Evolutionary conservation across 1,140 invertebrate species (phyloP), one percentile per base, ranked within the genome.

Genomic region (Drosophila tsacasi): DNA sequence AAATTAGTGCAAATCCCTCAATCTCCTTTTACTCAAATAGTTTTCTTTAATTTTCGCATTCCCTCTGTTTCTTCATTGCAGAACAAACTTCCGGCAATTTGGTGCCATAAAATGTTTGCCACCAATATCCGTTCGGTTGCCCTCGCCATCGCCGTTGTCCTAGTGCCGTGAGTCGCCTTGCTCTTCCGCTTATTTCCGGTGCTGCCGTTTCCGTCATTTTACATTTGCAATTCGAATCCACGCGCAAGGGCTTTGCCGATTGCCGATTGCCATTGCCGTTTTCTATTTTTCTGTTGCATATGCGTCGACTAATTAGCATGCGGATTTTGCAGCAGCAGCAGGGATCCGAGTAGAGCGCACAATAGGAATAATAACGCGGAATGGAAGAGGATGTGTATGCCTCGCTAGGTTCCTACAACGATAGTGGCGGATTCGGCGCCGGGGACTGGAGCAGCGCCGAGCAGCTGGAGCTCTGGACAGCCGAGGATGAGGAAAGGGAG

Each of bases 371-470:
- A 69, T 71, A 71, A 78, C 76, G 64, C 76, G 68, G 60, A 66
- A 90, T 90, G 85, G 85, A 90, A 68, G 85, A 91, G 79, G 85
- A 90, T 90, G 85, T 90, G 32, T 90, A 90, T 85, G 82, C 85
- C 66, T 71, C 76, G 50, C 50, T 89, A 39, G 73, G 83, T 47
- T 74, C 78, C 65, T 91, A 86, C 68, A 82, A 74, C 55, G 84
- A 81, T 49, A 79, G 77, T 66, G 65, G 30, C n/a, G 44, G 60
- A 21, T 35, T 49, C 9, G 64, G 46, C 3, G 63, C n/a, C 27
- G 55, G 44, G 21, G 69, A 79, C 30, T 84, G 84, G 77, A 73
- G 35, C 47, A 89, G 80, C n/a, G 50, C 86, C 30, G 77, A 89
- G 46, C 62, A 81, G 23, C 65, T 81, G 55, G 50, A 76, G 15